phyloP scores from a whole-genome alignment of 2,888 invertebrate species.

The Podabrus alpinus region DNA sequence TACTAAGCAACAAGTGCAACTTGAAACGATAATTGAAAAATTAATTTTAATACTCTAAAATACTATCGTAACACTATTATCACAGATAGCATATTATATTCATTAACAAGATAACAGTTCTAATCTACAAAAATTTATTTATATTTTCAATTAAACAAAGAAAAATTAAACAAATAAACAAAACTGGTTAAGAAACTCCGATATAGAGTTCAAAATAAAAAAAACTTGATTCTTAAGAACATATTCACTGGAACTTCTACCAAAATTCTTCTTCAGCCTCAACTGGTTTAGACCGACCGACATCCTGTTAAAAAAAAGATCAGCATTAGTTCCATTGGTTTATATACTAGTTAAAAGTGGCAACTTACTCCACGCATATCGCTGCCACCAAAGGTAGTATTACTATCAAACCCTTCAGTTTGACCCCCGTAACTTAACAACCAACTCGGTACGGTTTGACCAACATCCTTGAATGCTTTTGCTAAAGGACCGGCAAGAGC shows the following conservation, averaged over 20 bases:
- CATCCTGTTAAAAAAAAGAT: not conserved
- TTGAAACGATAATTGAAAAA: not conserved
- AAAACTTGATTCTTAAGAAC: not conserved
- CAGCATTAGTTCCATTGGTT: not conserved
- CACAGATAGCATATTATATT: not conserved
- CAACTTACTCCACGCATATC: constrained; percentile 68
- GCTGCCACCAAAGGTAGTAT: constrained; percentile 70
- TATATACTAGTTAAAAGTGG: not conserved
- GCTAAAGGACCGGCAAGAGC: constrained; percentile 68
- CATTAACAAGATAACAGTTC: not conserved
- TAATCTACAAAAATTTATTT: not conserved
- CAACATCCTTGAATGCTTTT: constrained; percentile 76
- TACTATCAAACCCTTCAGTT: constrained; percentile 51
- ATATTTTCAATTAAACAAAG: not conserved
- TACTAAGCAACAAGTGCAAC: not conserved
- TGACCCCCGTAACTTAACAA: constrained; percentile 60
- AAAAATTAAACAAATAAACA: not conserved
- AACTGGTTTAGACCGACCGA: not conserved
- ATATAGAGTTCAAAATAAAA: not conserved
- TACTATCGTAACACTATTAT: not conserved
- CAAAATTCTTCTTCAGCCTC: not conserved
- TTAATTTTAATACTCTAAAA: not conserved
- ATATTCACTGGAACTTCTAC: not conserved
- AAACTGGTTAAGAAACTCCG: not conserved
- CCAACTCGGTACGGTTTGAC: constrained; percentile 81